A percentile compares a stretch with the other conserved stretches of the same genome.
phyloP scores from a whole-genome alignment of 37 sponge, comb jelly and placozoan genomes.

The Cliona cf. orientalis region DNA sequence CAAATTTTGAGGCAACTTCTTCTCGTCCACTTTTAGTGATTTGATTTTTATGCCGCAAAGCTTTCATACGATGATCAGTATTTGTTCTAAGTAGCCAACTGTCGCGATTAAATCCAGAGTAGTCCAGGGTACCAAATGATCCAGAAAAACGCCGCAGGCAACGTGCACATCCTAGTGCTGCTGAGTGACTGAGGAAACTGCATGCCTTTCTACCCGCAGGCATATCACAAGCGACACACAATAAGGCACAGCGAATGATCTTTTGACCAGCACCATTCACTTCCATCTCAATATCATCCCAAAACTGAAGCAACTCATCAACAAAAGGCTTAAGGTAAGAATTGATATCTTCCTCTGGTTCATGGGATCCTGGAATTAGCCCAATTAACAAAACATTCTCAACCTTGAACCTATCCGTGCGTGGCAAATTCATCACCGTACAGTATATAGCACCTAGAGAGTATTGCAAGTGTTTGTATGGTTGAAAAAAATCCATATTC shows the following conservation, averaged over 20 bases:
- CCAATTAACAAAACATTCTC: slow-evolving; percentile 57
- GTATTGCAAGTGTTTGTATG: slow-evolving; percentile 37
- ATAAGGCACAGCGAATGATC: slow-evolving; percentile 32
- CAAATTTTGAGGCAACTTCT: neutral
- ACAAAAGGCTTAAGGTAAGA: slow-evolving; percentile 54
- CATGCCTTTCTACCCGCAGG: slow-evolving; percentile 68
- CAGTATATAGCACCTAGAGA: slow-evolving; percentile 67
- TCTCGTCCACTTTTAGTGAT: neutral
- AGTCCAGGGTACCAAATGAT: slow-evolving; percentile 3
- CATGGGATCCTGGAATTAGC: slow-evolving; percentile 67
- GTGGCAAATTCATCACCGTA: slow-evolving; percentile 56
- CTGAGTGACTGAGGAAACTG: slow-evolving; percentile 49
- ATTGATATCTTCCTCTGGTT: slow-evolving; percentile 51
- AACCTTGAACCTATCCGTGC: slow-evolving; percentile 31
- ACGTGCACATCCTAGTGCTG: slow-evolving; percentile 39
- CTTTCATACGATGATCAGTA: neutral
- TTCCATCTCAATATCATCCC: slow-evolving; percentile 38
- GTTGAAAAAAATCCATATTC: slow-evolving; percentile 60
- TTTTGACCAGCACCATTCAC: neutral
- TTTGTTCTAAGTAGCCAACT: slow-evolving; percentile 15
- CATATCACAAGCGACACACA: slow-evolving; percentile 48
- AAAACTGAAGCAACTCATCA: slow-evolving; percentile 37
- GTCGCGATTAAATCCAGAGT: slow-evolving; percentile 39
- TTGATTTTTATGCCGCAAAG: neutral
- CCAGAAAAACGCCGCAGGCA: slow-evolving; percentile 5